phyloP scores from a whole-genome alignment of 1,140 invertebrate genomes.

The Drosophila quadrilineata region DNA sequence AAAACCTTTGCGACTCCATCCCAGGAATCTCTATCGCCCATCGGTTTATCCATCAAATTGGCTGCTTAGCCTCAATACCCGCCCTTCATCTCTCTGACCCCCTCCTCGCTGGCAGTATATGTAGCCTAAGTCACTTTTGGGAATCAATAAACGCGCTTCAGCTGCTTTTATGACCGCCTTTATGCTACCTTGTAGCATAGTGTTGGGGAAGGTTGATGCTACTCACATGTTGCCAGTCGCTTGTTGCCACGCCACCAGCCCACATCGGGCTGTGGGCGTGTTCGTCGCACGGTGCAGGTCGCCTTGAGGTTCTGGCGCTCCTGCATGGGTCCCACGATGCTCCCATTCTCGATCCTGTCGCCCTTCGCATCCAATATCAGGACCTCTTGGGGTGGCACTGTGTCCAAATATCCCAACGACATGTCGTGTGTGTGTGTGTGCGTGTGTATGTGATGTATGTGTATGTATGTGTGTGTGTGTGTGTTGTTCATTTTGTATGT shows the following conservation, averaged over 20 bases:
- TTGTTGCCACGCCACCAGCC: slow-evolving; percentile 75
- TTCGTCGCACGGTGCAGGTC: slow-evolving; percentile 70
- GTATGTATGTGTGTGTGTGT: slow-evolving; percentile 35
- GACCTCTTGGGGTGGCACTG: slow-evolving; percentile 79
- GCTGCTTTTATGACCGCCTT: slow-evolving; percentile 54
- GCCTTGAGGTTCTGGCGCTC: slow-evolving; percentile 70
- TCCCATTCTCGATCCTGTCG: slow-evolving; percentile 73
- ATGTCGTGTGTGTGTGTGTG: slow-evolving; percentile 26
- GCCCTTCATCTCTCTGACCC: not conserved
- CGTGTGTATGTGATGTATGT: slow-evolving; percentile 11
- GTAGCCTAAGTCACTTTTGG: slow-evolving; percentile 4
- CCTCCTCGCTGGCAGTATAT: not conserved
- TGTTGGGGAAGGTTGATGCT: slow-evolving; percentile 8
- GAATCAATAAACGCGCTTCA: slow-evolving; percentile 63
- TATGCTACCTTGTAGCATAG: slow-evolving; percentile 29
- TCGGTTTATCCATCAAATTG: slow-evolving; percentile 41
- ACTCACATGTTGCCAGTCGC: slow-evolving; percentile 76
- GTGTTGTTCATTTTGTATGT: slow-evolving; percentile 10
- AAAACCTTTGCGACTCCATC: slow-evolving; percentile 8
- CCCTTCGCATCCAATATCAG: slow-evolving; percentile 77
- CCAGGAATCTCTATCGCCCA: not conserved
- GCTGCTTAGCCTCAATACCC: slow-evolving; percentile 29
- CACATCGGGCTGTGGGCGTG: slow-evolving; percentile 72
- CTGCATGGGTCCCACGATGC: slow-evolving; percentile 73
- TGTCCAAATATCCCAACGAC: slow-evolving; percentile 24